phyloP scores from a whole-genome alignment of 2,113 vertebrate genomes.

The Carassius gibelio region DNA sequence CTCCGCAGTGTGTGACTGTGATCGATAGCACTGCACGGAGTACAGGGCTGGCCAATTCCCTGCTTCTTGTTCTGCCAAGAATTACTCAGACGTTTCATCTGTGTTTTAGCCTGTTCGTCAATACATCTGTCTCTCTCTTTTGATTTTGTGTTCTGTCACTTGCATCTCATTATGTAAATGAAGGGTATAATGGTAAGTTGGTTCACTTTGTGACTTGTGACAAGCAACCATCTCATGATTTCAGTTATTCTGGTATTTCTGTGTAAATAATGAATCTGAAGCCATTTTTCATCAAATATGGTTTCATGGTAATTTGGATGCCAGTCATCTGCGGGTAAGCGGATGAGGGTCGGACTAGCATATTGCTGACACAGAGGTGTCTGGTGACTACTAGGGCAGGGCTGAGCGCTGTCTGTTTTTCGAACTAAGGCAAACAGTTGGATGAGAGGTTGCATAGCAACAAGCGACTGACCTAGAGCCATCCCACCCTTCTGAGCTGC shows the following conservation, averaged over 20 bases:
- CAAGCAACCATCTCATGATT: conserved; percentile 58
- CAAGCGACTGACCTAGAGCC: conserved; percentile 74
- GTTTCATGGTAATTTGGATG: conserved; percentile 52
- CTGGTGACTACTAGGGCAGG: conserved; percentile 40
- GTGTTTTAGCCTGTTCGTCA: conserved; percentile 65
- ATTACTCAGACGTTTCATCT: conserved; percentile 71
- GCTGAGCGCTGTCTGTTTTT: conserved; percentile 24
- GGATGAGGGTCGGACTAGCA: conserved; percentile 29
- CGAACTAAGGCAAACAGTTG: conserved; percentile 48
- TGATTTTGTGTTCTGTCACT: conserved; percentile 43
- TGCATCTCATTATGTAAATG: conserved; percentile 57
- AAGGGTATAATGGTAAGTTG: conserved; percentile 56
- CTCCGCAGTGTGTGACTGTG: conserved; percentile 70
- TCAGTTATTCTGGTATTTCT: conserved; percentile 54
- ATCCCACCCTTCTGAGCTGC: conserved; percentile 61
- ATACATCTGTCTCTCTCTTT: conserved; percentile 48
- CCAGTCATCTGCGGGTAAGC: conserved; percentile 53
- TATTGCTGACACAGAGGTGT: conserved; percentile 31
- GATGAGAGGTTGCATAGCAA: conserved; percentile 79
- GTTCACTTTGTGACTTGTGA: conserved; percentile 50
- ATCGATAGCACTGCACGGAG: conserved; percentile 73
- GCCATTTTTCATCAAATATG: conserved; percentile 48
- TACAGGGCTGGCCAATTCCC: conserved; percentile 58
- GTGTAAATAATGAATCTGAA: conserved; percentile 55
- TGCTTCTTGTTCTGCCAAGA: conserved; percentile 64